These are phyloP conservation scores for Caretta caretta DNA, from an alignment of 2,113 vertebrate genomes.

Conservation along the genomic window DNA sequence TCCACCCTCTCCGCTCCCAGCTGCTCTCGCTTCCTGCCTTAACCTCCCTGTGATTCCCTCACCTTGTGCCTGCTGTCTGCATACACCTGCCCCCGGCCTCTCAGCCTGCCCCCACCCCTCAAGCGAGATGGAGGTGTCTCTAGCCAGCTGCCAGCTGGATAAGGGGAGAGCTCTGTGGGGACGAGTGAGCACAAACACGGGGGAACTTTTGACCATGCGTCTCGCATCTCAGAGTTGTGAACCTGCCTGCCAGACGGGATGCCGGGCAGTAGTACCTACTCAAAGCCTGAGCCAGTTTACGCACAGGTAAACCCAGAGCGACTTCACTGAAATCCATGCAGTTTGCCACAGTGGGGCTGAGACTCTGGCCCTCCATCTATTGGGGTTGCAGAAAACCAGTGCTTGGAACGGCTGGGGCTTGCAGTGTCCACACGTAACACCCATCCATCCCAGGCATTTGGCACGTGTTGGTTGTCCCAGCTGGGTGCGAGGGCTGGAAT, in stretches of 20 bases:
- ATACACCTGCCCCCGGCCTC: background rate
- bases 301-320: background rate
- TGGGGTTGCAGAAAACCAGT: background rate
- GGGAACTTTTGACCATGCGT: background rate
- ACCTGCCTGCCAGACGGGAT: background rate
- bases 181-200: background rate
- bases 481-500: background rate
- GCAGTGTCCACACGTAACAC: background rate
- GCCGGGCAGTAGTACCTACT: background rate
- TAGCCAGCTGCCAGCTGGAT: background rate
- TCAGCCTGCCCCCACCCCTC: background rate
- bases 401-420: background rate
- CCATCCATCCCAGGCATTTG: too few species aligned
- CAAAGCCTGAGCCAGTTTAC: background rate
- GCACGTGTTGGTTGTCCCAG: background rate
- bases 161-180: background rate
- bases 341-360: background rate
- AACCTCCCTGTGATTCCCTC: background rate
- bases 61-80: background rate
- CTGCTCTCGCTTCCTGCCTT: background rate
- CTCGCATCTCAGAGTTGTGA: background rate
- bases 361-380: background rate
- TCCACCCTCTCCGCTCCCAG: background rate
- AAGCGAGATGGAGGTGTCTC: too few species aligned
- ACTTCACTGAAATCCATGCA: background rate